A percentile compares a stretch with the other conserved stretches of the same genome.
Evolutionary conservation across 2,113 vertebrate genomes (phyloP).

Genomic region (Dromiciops gliroides): DNA sequence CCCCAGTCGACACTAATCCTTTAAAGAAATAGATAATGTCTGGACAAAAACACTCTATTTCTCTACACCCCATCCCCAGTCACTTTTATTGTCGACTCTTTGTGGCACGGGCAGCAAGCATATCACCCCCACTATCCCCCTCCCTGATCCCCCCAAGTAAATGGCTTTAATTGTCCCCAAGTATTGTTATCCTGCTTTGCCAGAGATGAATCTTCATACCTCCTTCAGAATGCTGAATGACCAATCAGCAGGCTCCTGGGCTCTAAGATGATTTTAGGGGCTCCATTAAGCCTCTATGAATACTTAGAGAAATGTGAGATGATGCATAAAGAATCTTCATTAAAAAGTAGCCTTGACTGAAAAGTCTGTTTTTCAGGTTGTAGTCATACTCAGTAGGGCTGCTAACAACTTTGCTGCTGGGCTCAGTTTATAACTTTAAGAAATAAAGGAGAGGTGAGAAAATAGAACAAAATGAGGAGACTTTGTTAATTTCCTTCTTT

Average conservation of each 20-base stretch:
- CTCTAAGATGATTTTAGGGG: rapidly evolving
- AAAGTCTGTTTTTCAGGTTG: rapidly evolving
- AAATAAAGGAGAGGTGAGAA: background rate
- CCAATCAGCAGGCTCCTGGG: background rate
- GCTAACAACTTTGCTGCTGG: constrained; percentile 7
- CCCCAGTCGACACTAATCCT: constrained; percentile 7
- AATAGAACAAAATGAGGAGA: constrained; percentile 21
- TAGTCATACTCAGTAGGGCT: background rate
- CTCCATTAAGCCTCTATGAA: background rate
- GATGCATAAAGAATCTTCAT: background rate
- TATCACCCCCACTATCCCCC: background rate
- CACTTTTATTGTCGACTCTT: background rate
- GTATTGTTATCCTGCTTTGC: background rate
- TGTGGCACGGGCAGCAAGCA: background rate
- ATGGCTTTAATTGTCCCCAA: background rate
- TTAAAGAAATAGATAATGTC: background rate
- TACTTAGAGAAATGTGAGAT: background rate
- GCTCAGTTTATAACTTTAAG: background rate
- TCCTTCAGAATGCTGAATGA: background rate
- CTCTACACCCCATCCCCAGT: background rate
- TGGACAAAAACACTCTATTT: background rate
- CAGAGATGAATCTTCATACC: rapidly evolving
- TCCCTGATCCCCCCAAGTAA: background rate
- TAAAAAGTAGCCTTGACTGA: background rate
- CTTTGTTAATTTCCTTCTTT: constrained; percentile 43